Evolutionary conservation across 2,888 invertebrate species (phyloP), one percentile per base, ranked within the genome.

Genomic region (Leptinotarsa haldemani): DNA sequence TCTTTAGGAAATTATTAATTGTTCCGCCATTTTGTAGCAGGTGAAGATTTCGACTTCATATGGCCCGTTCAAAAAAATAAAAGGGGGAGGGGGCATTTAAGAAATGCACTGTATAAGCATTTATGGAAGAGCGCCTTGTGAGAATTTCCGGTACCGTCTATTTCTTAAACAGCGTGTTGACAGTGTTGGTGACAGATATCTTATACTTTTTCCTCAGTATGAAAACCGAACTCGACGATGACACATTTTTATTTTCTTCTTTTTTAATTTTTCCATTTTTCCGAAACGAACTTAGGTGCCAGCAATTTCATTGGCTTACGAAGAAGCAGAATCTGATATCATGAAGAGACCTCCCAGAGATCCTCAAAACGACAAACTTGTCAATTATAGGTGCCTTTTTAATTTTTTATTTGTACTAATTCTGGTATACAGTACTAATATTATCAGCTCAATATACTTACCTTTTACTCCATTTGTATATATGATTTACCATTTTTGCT

Each of bases 261-360:
- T 75, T 78, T 74, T 74, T 74, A 77, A 73, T 73, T 71, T 73
- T 78, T 79, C 78, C 70, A 72, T 77, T 79, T 79, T 79, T 80
- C 74, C 30, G 75, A 75, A 15, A 78, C 76, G 73, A 70, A 48
- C 71, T 74, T 84, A 95, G 95, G 92, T 95, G 85, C 96, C 96
- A 85, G 96, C 96, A 83, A 96, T 97, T 88, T 96, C 96, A 82
- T 91, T 97, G 88, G 96, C 96, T 83, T 96, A 96, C 89, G 96
- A 97, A 90, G 91, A 92, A 86, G 94, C 96, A 76, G 96, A 97
- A 89, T 93, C 94, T 81, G 96, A 96, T 91, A 97, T 97, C 88
- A 97, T 97, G 96, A 96, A 96, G 92, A 92, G 96, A 85, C 93
- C 93, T 84, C 96, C 96, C 84, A 92, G 96, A 89, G 94, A 96